phyloP scores from a whole-genome alignment of 2,113 vertebrate species.

The Sapajus apella region DNA sequence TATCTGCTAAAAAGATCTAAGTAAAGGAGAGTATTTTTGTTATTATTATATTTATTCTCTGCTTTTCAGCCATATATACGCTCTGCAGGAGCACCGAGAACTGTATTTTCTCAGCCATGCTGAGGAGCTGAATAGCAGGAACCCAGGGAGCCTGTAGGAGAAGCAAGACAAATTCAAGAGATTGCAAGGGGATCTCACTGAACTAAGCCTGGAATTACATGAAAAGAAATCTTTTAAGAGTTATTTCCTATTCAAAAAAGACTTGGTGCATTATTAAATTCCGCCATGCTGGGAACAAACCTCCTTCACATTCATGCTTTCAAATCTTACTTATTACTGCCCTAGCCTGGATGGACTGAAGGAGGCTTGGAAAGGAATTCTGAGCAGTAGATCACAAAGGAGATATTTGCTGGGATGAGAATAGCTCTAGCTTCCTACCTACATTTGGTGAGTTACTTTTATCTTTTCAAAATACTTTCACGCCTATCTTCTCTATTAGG shows the following conservation, averaged over 20 bases:
- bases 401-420: conserved; percentile 40
- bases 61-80: not conserved
- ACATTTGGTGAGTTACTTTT: conserved; percentile 12
- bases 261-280: conserved; percentile 72
- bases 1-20: not conserved
- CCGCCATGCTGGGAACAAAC: conserved; percentile 57
- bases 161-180: conserved; percentile 39
- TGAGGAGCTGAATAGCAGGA: not conserved
- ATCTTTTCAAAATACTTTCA: conserved; percentile 47
- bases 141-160: not conserved
- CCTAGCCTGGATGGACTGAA: not conserved
- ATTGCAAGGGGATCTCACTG: conserved; percentile 41
- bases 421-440: conserved; percentile 3
- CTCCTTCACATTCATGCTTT: conserved; percentile 50
- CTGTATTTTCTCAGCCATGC: not conserved
- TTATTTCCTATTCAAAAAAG: conserved; percentile 72
- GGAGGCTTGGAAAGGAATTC: conserved; percentile 30
- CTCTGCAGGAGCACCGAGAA: not conserved
- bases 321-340: conserved; percentile 60
- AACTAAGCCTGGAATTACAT: conserved; percentile 60
- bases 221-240: conserved; percentile 73
- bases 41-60: not conserved
- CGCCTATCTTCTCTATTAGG: not conserved
- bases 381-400: conserved; percentile 52
- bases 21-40: not conserved